Evolutionary conservation across 2,888 invertebrate genomes (phyloP), one percentile per base, ranked within the genome.

Genomic region (Taenaris catops): DNA sequence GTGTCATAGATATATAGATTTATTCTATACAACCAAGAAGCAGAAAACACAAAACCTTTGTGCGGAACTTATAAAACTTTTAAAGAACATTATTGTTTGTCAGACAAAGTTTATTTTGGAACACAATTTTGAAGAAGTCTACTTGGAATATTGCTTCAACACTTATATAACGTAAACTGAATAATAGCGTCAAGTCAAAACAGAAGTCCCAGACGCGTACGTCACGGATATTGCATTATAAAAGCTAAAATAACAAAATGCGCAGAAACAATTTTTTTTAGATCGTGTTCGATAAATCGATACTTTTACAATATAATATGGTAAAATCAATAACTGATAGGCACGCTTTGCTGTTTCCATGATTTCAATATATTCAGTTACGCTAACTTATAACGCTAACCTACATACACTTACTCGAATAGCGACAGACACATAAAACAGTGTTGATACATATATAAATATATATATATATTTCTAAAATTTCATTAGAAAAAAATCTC

Each of bases 401-500:
- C 63, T 19, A 72, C 58, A 72, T 52, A 69, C 65, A n/a, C 60
- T 75, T 65, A 68, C 61, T 73, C 64, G 67, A 72, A 70, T 63
- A 75, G 69, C 71, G 64, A 75, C 71, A 79, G 68, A 80, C 75
- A 78, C 66, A 63, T 79, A 76, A 75, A 76, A 75, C 68, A 63
- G 68, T 78, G 64, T 73, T 71, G 63, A 54, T 57, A 55, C 47
- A 56, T 53, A 63, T 63, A 61, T 63, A 56, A 60, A 65, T 71
- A 55, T 48, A 56, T 53, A 63, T 63, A 61, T 63, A 56, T 61
- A 65, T 71, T 63, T 69, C 68, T 75, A 75, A 75, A 76, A 75
- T 67, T 65, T 69, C 52, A 61, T 75, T 71, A 70, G 67, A 78
- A 84, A 80, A n/a, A 84, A 74, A 79, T 83, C 74, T 86, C 81